These are phyloP conservation scores for Crossaster papposus DNA, from an alignment of 53 echinoderm and acorn worm species.

Conservation along the genomic window DNA sequence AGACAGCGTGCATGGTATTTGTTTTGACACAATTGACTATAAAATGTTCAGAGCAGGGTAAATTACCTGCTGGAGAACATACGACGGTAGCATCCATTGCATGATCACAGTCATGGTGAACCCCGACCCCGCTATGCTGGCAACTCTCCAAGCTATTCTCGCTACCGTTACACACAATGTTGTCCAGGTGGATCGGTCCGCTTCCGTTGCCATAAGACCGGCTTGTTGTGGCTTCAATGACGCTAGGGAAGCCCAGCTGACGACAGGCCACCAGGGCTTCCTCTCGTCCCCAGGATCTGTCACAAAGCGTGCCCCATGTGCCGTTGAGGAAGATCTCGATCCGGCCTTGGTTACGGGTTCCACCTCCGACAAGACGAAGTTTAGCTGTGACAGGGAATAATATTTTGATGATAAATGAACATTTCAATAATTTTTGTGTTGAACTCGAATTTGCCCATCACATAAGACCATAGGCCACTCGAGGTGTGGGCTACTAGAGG, in stretches of 20 bases:
- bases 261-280: conserved; percentile 30
- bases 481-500: no score
- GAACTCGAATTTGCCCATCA: no score
- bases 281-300: neutral
- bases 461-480: no score
- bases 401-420: neutral
- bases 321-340: conserved; percentile 36
- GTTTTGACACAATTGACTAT: no score
- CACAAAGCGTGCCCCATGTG: conserved; percentile 41
- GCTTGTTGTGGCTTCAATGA: neutral
- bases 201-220: neutral
- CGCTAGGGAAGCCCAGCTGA: conserved; percentile 8
- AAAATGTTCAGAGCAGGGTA: no score
- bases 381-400: neutral
- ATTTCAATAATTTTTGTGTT: no score
- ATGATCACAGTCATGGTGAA: conserved; percentile 42
- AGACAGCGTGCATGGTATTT: no score
- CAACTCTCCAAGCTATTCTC: conserved; percentile 16
- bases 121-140: conserved; percentile 7
- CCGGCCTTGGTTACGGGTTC: conserved; percentile 4
- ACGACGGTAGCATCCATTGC: conserved; percentile 4
- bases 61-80: neutral
- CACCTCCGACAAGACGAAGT: conserved; percentile 44
- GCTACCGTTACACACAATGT: neutral
- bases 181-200: conserved; percentile 29